Evolutionary conservation across 2,113 vertebrate genomes (phyloP).

Genomic region (Okapia johnstoni): DNA sequence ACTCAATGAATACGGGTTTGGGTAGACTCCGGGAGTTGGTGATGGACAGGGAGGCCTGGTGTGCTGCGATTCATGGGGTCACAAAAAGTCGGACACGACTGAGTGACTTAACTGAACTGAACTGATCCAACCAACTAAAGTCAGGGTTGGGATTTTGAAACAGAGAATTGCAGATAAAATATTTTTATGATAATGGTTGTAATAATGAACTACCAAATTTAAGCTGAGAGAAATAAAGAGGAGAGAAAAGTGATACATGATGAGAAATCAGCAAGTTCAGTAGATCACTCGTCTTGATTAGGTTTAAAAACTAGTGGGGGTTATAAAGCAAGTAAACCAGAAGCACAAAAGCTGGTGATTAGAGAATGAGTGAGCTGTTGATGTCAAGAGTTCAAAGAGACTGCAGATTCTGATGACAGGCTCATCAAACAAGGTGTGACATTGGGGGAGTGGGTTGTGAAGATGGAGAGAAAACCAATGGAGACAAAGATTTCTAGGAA

Average conservation of each 20-base stretch:
- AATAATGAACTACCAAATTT: not conserved
- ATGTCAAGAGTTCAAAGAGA: not conserved
- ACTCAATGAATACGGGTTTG: too few relatives aligned
- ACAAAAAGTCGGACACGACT: too few relatives aligned
- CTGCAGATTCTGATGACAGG: not conserved
- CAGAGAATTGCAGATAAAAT: not conserved
- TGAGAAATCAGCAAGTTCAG: not conserved
- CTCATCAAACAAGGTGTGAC: not conserved
- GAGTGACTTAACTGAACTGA: too few relatives aligned
- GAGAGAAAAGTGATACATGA: not conserved
- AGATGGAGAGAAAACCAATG: not conserved
- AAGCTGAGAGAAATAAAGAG: not conserved
- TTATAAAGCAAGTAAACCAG: not conserved
- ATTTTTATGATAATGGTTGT: not conserved
- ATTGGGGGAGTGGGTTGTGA: not conserved
- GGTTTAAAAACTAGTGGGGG: not conserved
- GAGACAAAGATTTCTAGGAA: not conserved
- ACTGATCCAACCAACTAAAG: not conserved
- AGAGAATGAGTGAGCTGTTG: not conserved
- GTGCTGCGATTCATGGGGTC: too few relatives aligned
- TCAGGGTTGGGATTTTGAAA: not conserved
- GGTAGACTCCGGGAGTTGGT: too few relatives aligned
- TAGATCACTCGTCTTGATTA: not conserved
- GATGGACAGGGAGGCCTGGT: too few relatives aligned
- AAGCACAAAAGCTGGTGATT: not conserved